phyloP scores from a whole-genome alignment of 2,888 invertebrate species.

The Erynnis tages region DNA sequence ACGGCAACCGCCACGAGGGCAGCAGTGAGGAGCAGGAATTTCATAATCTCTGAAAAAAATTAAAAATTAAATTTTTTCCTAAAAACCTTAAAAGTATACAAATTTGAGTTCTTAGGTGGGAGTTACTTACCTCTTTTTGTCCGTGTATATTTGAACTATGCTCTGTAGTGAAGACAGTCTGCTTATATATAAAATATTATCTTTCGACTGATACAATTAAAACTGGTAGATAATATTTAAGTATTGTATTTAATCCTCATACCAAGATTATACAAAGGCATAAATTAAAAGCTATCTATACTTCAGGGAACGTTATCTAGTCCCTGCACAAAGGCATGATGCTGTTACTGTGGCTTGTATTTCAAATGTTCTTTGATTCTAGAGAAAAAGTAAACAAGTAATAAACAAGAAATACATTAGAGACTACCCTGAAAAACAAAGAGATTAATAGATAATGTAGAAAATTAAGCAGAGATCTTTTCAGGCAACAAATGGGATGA shows the following conservation, averaged over 20 bases:
- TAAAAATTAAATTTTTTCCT: background rate
- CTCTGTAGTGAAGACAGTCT: background rate
- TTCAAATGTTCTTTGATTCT: too few relatives aligned
- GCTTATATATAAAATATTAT: slow-evolving; percentile 2
- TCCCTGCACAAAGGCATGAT: too few relatives aligned
- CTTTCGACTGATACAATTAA: background rate
- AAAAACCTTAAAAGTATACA: too few relatives aligned
- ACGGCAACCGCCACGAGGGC: slow-evolving; percentile 31
- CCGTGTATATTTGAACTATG: background rate
- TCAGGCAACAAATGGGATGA: too few relatives aligned
- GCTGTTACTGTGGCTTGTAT: too few relatives aligned
- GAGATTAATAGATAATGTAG: too few relatives aligned
- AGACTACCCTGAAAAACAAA: too few relatives aligned
- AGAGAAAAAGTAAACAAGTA: too few relatives aligned
- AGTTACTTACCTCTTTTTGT: background rate
- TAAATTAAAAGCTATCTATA: too few relatives aligned
- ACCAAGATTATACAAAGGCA: background rate
- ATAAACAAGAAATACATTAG: too few relatives aligned
- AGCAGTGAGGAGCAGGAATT: slow-evolving; percentile 30
- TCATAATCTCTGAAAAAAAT: slow-evolving; percentile 29
- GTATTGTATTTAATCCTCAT: slow-evolving; percentile 3
- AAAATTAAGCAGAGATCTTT: too few relatives aligned
- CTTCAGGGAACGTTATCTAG: background rate
- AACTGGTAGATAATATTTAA: background rate
- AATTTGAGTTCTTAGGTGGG: too few relatives aligned